Conservation (phyloP, 2,888 invertebrate species). For the Lordiphosa fenestrarum region DNA sequence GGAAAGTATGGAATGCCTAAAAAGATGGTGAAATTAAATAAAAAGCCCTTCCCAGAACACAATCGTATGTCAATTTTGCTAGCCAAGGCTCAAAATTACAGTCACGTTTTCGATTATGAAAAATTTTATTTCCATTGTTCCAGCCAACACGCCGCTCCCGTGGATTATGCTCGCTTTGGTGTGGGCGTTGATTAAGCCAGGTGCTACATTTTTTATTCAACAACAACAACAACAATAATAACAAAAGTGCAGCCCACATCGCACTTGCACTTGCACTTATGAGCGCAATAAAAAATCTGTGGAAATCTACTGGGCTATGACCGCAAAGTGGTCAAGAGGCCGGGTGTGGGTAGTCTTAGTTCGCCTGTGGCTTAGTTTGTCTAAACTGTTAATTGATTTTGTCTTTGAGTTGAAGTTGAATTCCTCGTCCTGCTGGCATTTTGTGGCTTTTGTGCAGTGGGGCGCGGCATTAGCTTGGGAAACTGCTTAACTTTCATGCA, state of each 20-base stretch:
- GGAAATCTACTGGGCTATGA: slow-evolving; percentile 6
- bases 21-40: too few species aligned
- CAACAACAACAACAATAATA: slow-evolving; percentile 28
- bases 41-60: slow-evolving; percentile 16
- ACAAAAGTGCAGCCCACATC: slow-evolving; percentile 6
- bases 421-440: slow-evolving; percentile 28
- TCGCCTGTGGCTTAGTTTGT: slow-evolving; percentile 39
- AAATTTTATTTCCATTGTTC: slow-evolving; percentile 64
- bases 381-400: slow-evolving; percentile 69
- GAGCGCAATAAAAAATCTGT: slow-evolving; percentile 1
- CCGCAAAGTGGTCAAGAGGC: too few species aligned
- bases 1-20: too few species aligned
- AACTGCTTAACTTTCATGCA: slow-evolving; percentile 74
- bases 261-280: too few species aligned
- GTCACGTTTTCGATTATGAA: slow-evolving; percentile 77
- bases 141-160: slow-evolving; percentile 5
- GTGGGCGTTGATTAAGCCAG: slow-evolving; percentile 30
- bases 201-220: slow-evolving; percentile 49
- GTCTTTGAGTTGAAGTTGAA: slow-evolving; percentile 31
- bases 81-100: slow-evolving; percentile 58
- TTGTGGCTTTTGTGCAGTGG: slow-evolving; percentile 68
- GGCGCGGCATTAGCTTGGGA: slow-evolving; percentile 70
- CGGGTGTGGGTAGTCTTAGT: neutral
- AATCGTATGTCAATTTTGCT: slow-evolving; percentile 18
- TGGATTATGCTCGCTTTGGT: neutral